Evolutionary conservation across 2,888 invertebrate genomes (phyloP), one percentile per base, ranked within the genome.

Genomic region (Nemotelus pantherinus): DNA sequence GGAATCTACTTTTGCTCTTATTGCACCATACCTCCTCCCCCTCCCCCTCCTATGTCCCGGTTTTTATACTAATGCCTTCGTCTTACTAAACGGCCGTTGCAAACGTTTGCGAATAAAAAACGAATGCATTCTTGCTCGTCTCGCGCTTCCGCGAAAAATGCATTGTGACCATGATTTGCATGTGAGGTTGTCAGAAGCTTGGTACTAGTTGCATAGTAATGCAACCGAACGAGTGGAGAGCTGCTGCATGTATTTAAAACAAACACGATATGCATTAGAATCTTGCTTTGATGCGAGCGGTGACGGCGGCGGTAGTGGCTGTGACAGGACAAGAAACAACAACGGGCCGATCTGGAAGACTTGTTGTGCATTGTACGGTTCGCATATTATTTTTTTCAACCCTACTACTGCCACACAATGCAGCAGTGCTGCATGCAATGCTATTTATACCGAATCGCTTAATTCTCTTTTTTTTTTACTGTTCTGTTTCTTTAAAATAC

Each of bases 121-220:
- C 4, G n/a, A 65, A 65, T 65, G 47, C 65, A 65, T 44, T 65
- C 65, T 45, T 65, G 10, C n/a, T 10, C 65, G 65, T 65, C 65
- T 65, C 43, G 65, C 45, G 65, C 45, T 65, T 65, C 65, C 65
- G 65, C 47, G 65, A 65, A 65, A 65, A 65, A 4, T 65, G 65
- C 65, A 65, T 65, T 65, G 65, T 65, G n/a, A 41, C 65, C 7
- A n/a, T 65, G 65, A 65, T 65, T 65, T 65, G 65, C 65, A 65
- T 65, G 65, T 65, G 65, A 65, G 47, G 45, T 25, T 65, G 65
- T 65, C 41, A 43, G 65, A 10, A 47, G 43, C 45, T 47, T 3
- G 44, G 45, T n/a, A 65, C 47, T 45, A 47, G 65, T 41, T 45
- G 65, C 65, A 47, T 45, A 45, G 65, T 47, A 65, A n/a, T 25